Conservation (phyloP, 2,888 invertebrate species). For the Mycalesis mineus region DNA sequence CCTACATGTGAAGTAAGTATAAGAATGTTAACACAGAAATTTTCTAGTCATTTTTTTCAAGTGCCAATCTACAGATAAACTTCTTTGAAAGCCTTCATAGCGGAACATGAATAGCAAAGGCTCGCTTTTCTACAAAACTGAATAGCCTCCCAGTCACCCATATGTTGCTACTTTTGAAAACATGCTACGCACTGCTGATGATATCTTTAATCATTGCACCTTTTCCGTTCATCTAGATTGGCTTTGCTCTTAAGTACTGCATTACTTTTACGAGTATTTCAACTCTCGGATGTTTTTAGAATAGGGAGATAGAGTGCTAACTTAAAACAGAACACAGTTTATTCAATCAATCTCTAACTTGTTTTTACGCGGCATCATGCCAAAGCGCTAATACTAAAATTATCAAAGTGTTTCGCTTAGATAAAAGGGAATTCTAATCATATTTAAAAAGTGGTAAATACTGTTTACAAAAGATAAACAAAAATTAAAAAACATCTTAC, state of each 20-base stretch:
- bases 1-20: too few relatives aligned
- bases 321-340: too few relatives aligned
- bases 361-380: too few relatives aligned
- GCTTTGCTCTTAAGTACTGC: neutral
- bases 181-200: neutral
- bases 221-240: neutral
- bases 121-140: neutral
- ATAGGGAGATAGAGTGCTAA: too few relatives aligned
- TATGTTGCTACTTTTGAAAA: neutral
- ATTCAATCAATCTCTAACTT: too few relatives aligned
- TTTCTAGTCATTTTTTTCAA: neutral
- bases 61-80: conserved; percentile 1
- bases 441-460: too few relatives aligned
- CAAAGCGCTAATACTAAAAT: too few relatives aligned
- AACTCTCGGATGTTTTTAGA: neutral
- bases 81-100: neutral
- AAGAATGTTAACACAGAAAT: neutral
- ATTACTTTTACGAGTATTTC: neutral
- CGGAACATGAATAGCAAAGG: neutral
- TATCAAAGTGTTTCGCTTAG: too few relatives aligned
- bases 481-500: neutral
- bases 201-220: neutral
- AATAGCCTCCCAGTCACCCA: neutral
- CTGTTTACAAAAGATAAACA: neutral
- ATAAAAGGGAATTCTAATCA: too few relatives aligned